Base-by-base conservation (phyloP, 2,113 vertebrate genomes). In the Argyrosomus japonicus region DNA sequence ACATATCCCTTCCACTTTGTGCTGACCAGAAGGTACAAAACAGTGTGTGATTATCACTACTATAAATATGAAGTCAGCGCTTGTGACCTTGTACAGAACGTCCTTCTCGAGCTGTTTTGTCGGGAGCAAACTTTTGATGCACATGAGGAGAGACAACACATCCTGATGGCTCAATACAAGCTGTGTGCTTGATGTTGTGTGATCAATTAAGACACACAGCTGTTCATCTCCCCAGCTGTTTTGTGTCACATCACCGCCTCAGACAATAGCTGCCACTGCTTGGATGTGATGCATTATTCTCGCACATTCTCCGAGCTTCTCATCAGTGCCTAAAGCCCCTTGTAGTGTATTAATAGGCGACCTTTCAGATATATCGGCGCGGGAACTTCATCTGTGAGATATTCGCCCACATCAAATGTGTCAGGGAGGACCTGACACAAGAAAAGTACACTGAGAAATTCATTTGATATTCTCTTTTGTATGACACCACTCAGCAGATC, bases 131-230 rank as follows among this genome's bases (percentile, higher is more conserved):
- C 72, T 83, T 87, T 75, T 77, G 85, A 88, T 63, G 83, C 80
- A 72, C 80, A 65, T 12, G 7, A 64, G 69, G 56, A 7, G 5
- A 70, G 54, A 77, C 68, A 23, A 53, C 62, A 5, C 82, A 63
- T 77, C 71, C 62, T 61, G 76, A 80, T 67, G 13, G 69, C 87
- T 78, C 61, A 63, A 84, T 58, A 67, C 65, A 36, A 81, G 84
- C 82, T 43, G 75, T 17, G 75, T 54, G 86, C 79, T 67, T 77
- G 84, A 70, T 70, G 82, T 69, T 45, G 60, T 87, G 83, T 74
- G 69, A 87, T 91, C 87, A 91, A 84, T 87, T 84, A 82, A 65
- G 75, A 85, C 65, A 25, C 65, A 50, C 89, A 92, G 84, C 84
- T 90, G 88, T 73, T 88, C 23, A 1, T 86, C 77, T 83, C 32